Evolutionary conservation across 2,113 vertebrate genomes (phyloP).

Genomic region (Grus americana): DNA sequence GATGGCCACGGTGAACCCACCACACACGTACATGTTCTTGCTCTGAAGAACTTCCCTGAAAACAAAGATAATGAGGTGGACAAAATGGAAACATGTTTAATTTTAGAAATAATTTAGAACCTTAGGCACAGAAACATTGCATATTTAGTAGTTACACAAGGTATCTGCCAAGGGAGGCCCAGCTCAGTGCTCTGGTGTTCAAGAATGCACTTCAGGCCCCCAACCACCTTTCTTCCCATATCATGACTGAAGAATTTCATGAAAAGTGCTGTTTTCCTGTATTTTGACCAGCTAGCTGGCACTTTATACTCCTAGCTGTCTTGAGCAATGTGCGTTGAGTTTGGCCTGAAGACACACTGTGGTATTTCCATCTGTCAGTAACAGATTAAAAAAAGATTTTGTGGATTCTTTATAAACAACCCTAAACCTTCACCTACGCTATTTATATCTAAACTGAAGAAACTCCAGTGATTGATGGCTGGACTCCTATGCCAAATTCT

Average conservation of each 20-base stretch:
- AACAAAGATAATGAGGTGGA: not conserved
- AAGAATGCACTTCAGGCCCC: not conserved
- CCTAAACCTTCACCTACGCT: slow-evolving; percentile 26
- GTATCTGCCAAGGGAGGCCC: not conserved
- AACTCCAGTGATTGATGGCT: not conserved
- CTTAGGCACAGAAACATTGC: not conserved
- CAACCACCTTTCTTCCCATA: not conserved
- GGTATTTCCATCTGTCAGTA: slow-evolving; percentile 57
- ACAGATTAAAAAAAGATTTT: slow-evolving; percentile 47
- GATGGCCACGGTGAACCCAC: not conserved
- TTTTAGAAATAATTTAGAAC: not conserved
- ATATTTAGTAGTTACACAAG: not conserved
- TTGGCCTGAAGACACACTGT: not conserved
- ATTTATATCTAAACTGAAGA: slow-evolving; percentile 44
- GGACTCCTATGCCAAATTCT: slow-evolving; percentile 8
- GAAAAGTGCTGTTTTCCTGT: not conserved
- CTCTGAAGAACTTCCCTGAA: not conserved
- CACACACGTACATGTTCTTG: accelerated
- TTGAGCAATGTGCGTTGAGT: not conserved
- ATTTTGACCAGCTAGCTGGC: not conserved
- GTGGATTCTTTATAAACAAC: slow-evolving; percentile 6
- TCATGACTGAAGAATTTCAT: not conserved
- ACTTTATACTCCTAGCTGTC: not conserved
- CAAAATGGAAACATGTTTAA: not conserved
- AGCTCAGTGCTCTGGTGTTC: not conserved